Conservation (phyloP, 2,888 invertebrate species). For the Mesopsocus fuscifrons region DNA sequence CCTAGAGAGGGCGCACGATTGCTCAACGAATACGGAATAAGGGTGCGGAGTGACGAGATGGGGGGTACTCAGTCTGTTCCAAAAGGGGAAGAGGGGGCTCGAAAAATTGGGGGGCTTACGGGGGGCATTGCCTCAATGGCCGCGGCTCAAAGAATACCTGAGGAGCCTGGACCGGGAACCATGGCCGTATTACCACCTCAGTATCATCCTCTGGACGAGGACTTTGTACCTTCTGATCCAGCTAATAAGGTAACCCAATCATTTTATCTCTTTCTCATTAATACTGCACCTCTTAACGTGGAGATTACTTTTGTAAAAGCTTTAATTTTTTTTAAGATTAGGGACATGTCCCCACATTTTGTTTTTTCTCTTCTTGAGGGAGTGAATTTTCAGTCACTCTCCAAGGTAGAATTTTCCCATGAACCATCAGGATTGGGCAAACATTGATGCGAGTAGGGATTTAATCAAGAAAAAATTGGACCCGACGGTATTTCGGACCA, state of each 20-base stretch:
- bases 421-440: no score
- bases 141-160: background rate
- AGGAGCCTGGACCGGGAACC: constrained; percentile 1
- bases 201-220: constrained; percentile 4
- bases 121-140: constrained; percentile 1
- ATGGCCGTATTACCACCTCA: background rate
- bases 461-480: no score
- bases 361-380: no score
- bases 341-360: no score
- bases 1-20: background rate
- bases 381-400: no score
- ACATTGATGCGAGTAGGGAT: no score
- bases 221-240: background rate
- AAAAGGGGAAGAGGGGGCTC: background rate
- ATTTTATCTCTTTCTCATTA: constrained; percentile 5
- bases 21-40: constrained; percentile 7
- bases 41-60: background rate
- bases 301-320: no score
- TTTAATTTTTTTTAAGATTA: no score
- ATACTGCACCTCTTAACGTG: no score
- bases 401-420: no score
- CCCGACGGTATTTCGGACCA: no score
- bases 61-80: background rate
- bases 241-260: no score
- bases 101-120: background rate